Evolutionary conservation across 2,797 vertebrate genomes (phyloP).

Genomic region (Phoxinus dragarum): DNA sequence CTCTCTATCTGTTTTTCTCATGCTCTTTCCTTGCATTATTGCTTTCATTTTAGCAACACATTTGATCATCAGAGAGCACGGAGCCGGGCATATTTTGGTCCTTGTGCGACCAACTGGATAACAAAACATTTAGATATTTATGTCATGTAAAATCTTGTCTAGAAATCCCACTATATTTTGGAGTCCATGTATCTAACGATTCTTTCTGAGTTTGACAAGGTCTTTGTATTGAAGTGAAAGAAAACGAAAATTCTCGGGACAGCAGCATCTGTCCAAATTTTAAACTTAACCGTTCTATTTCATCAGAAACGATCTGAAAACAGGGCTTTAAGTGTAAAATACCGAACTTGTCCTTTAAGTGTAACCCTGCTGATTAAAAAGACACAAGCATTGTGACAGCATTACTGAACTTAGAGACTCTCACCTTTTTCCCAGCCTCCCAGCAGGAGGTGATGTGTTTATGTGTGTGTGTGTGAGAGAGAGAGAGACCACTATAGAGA

Average conservation of each 20-base stretch:
- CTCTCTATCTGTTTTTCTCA: constrained; percentile 17
- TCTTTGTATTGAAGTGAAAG: constrained; percentile 53
- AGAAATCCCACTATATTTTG: constrained; percentile 42
- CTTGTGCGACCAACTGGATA: constrained; percentile 57
- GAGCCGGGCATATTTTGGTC: constrained; percentile 32
- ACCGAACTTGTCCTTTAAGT: constrained; percentile 5
- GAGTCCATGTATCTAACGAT: constrained; percentile 44
- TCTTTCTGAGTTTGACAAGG: constrained; percentile 57
- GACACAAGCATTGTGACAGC: constrained; percentile 66
- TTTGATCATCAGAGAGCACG: constrained; percentile 19
- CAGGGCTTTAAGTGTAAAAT: too few relatives aligned
- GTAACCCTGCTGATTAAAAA: constrained; percentile 60
- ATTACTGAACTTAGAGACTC: constrained; percentile 63
- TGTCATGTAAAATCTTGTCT: constrained; percentile 52
- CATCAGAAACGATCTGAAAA: too few relatives aligned
- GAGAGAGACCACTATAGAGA: constrained; percentile 55
- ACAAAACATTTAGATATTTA: constrained; percentile 66
- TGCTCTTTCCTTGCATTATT: constrained; percentile 30
- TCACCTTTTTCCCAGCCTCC: constrained; percentile 65
- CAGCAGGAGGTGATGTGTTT: constrained; percentile 39
- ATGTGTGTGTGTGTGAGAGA: constrained; percentile 22
- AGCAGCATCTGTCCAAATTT: too few relatives aligned
- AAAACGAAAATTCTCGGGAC: too few relatives aligned
- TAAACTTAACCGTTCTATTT: too few relatives aligned
- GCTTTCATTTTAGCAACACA: constrained; percentile 25